These are phyloP conservation scores for Pampusana beccarii DNA, from an alignment of 2,113 vertebrate species.

Conservation along the genomic window DNA sequence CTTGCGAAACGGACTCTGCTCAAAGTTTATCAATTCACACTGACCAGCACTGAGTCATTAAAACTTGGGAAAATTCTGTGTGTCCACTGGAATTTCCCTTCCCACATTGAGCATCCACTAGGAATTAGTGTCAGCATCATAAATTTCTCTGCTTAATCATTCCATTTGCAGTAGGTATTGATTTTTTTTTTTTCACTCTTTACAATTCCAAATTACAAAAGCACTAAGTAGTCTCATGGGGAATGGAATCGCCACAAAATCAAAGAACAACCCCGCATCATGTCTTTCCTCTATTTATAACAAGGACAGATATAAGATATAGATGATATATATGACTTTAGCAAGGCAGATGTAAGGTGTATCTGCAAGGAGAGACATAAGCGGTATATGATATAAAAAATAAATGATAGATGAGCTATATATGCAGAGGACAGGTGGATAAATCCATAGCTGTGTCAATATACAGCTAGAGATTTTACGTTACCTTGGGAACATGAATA, in stretches of 20 bases:
- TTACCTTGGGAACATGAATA: neutral
- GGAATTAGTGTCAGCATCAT: neutral
- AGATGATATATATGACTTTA: neutral
- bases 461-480: neutral
- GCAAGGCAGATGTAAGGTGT: neutral
- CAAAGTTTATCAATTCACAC: neutral
- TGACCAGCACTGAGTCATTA: neutral
- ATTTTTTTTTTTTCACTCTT: neutral
- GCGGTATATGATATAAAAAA: neutral
- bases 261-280: fast-evolving
- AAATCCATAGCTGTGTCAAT: neutral
- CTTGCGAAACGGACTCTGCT: neutral
- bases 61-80: neutral
- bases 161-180: neutral
- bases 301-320: neutral
- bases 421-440: neutral
- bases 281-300: neutral
- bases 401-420: neutral
- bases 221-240: neutral
- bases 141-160: neutral
- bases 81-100: neutral
- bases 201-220: neutral
- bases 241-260: neutral
- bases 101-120: neutral
- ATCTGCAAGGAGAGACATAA: neutral